Evolutionary conservation across 2,797 vertebrate species (phyloP), one percentile per base, ranked within the genome.

Genomic region (Scyliorhinus canicula): DNA sequence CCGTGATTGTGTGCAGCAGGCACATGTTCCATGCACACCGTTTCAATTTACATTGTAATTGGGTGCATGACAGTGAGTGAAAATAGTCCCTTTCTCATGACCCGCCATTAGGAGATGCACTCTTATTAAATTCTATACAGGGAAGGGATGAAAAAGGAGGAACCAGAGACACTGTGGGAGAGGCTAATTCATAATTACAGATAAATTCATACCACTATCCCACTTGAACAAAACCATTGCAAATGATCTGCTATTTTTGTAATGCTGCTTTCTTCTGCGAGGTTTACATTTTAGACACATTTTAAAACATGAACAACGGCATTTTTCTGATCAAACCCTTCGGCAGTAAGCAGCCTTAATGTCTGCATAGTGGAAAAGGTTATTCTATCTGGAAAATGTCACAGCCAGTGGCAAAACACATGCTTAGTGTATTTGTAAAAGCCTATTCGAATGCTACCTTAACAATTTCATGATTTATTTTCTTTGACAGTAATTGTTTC

Each of bases 361-460:
- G 44, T 74, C 28, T 74, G 44, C 67, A 94, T 94, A 50, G 44
- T 52, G 50, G 93, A 74, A 94, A 94, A 94, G 93, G 67, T 94
- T 74, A 94, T 71, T 94, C 44, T 55, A 71, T 69, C 63, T 93
- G 63, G 91, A 69, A 93, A 93, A 94, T 69, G 65, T 55, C 47
- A 71, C 28, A 69, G 47, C 69, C 65, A 52, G 65, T 69, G 93
- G 44, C 65, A 94, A 93, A 55, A 74, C 28, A 50, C 50, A 55
- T 52, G 28, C 14, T 52, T 50, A 74, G 67, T 52, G 93, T 26
- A 74, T 74, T 67, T 94, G 65, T 94, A 94, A 50, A 74, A 52
- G 65, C 26, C 65, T 93, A 26, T 52, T 74, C 71, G 12, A 74
- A 94, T 74, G 65, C 6, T 52, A 94, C 26, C 47, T 94, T 94